These are phyloP conservation scores for Phaonia tiefii DNA, from an alignment of 2,888 invertebrate genomes.

Conservation along the genomic window DNA sequence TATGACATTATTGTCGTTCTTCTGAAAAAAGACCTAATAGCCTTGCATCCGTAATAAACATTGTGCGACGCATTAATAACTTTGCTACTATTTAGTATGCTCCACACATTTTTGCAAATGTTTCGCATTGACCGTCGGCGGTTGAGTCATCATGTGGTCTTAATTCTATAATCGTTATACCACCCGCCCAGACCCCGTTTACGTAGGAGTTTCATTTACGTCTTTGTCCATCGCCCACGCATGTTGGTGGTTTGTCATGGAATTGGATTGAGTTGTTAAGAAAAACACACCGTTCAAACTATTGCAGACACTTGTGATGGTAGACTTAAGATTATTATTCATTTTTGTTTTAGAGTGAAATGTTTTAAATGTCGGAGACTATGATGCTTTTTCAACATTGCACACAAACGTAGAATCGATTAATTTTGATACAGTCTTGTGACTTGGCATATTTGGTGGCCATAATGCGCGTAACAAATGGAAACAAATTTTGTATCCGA, in stretches of 20 bases:
- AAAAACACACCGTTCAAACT: conserved; percentile 12
- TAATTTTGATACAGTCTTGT: too few relatives aligned
- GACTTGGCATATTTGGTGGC: too few relatives aligned
- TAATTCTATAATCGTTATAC: conserved; percentile 53
- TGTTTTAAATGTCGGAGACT: too few relatives aligned
- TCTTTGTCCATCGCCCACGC: conserved; percentile 53
- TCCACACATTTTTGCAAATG: conserved; percentile 47
- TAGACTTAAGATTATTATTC: conserved; percentile 43
- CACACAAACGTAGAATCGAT: too few relatives aligned
- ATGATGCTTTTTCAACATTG: too few relatives aligned
- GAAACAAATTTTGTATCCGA: too few relatives aligned
- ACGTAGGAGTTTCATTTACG: neutral
- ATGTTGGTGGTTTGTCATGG: conserved; percentile 20
- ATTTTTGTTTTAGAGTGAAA: neutral
- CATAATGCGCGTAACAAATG: too few relatives aligned
- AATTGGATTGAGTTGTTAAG: conserved; percentile 43
- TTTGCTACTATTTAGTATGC: conserved; percentile 53
- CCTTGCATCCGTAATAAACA: conserved; percentile 22
- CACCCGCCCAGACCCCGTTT: conserved; percentile 1
- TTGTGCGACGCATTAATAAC: neutral
- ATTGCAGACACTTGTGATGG: conserved; percentile 42
- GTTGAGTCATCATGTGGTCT: conserved; percentile 61
- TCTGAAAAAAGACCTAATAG: conserved; percentile 13
- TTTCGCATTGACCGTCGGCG: neutral
- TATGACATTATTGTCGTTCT: conserved; percentile 33